These are phyloP conservation scores for Coregonus suidteri DNA, from an alignment of 2,797 vertebrate species.

Conservation along the genomic window DNA sequence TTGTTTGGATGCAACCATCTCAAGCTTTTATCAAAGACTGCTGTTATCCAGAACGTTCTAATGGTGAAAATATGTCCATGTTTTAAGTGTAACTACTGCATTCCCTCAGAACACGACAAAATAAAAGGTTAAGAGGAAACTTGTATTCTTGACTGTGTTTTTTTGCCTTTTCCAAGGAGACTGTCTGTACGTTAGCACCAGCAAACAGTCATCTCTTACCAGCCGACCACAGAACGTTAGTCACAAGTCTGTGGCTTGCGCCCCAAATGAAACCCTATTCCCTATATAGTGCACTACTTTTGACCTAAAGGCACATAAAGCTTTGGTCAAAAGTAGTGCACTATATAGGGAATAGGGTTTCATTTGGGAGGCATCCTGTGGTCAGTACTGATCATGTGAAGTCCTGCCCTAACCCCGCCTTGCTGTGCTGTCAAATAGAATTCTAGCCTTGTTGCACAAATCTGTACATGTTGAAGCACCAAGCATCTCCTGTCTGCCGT, in stretches of 20 bases:
- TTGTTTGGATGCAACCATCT: not conserved
- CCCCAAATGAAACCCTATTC: not conserved
- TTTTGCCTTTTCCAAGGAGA: too few relatives aligned
- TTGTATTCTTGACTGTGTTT: not conserved
- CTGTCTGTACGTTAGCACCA: too few relatives aligned
- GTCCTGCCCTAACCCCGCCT: too few relatives aligned
- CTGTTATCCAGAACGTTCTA: too few relatives aligned
- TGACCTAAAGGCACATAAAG: too few relatives aligned
- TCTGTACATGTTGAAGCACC: constrained; percentile 20
- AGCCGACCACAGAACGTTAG: not conserved
- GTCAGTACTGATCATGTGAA: not conserved
- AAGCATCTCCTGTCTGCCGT: not conserved
- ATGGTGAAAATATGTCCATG: too few relatives aligned
- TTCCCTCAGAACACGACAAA: not conserved
- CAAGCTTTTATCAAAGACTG: too few relatives aligned
- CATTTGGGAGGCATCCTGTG: not conserved
- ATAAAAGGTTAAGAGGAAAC: not conserved
- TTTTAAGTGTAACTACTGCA: not conserved
- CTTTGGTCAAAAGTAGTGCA: too few relatives aligned
- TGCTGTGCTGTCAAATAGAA: not conserved
- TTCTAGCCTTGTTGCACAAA: not conserved
- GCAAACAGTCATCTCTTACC: not conserved
- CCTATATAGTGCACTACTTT: not conserved
- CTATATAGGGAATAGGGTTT: too few relatives aligned
- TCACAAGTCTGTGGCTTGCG: too few relatives aligned